These are phyloP conservation scores for Apoderus coryli DNA, from an alignment of 2,888 invertebrate species.

Conservation along the genomic window DNA sequence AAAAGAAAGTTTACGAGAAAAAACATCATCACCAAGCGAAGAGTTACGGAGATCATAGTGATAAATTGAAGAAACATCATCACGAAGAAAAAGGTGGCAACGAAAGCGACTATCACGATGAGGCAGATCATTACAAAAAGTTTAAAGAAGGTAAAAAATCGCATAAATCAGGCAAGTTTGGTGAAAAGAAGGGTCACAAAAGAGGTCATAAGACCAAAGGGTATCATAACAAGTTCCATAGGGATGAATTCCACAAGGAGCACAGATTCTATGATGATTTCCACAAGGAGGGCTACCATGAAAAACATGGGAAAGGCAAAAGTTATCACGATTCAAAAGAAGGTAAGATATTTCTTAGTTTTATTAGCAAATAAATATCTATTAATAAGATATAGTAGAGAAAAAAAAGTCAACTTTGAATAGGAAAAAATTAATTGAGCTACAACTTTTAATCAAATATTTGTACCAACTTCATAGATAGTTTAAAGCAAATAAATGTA, in stretches of 20 bases:
- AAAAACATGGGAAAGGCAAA: constrained; percentile 67
- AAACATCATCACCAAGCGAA: constrained; percentile 45
- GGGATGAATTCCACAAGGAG: constrained; percentile 64
- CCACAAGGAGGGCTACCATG: constrained; percentile 71
- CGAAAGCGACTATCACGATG: constrained; percentile 48
- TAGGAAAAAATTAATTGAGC: too few relatives aligned
- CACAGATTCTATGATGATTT: constrained; percentile 80
- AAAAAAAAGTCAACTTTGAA: too few relatives aligned
- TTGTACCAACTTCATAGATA: too few relatives aligned
- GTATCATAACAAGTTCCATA: constrained; percentile 65
- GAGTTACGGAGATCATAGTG: constrained; percentile 42
- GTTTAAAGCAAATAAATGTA: too few relatives aligned
- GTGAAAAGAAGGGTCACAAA: constrained; percentile 61
- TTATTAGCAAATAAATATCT: too few relatives aligned
- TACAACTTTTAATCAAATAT: too few relatives aligned
- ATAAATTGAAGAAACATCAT: constrained; percentile 42
- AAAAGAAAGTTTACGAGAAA: constrained; percentile 34
- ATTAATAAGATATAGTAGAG: too few relatives aligned
- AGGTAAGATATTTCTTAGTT: too few relatives aligned
- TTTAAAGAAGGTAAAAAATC: constrained; percentile 53
- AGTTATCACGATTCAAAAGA: constrained; percentile 74
- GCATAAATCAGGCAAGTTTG: constrained; percentile 52
- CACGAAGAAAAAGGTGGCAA: constrained; percentile 49
- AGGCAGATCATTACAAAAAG: constrained; percentile 45
- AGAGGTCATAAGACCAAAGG: constrained; percentile 66